phyloP scores from a whole-genome alignment of 2,797 vertebrate genomes.

The Lacerta bilineata region DNA sequence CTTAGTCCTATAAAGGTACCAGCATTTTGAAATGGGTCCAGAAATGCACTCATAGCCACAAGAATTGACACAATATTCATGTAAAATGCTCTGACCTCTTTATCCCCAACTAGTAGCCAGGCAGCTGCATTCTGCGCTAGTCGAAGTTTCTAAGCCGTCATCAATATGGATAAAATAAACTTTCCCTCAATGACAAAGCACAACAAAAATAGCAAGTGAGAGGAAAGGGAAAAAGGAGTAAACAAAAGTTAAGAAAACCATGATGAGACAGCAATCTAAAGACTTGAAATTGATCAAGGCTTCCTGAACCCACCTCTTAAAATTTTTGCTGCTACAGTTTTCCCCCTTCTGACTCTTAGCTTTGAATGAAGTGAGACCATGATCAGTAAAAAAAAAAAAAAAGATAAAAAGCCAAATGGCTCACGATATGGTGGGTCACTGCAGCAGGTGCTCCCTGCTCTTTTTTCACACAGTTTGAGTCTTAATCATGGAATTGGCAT shows the following conservation, averaged over 20 bases:
- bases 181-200: neutral
- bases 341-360: neutral
- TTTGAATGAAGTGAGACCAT: neutral
- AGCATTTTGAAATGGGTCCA: no score
- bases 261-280: neutral
- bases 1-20: no score
- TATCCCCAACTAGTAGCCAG: neutral
- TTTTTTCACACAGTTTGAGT: neutral
- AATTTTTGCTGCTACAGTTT: neutral
- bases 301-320: neutral
- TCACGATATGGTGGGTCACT: neutral
- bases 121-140: neutral
- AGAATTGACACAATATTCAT: no score
- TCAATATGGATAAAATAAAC: neutral
- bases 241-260: neutral
- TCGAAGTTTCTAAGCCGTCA: neutral
- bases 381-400: neutral
- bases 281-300: neutral
- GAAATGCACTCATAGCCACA: no score
- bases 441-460: neutral
- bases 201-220: neutral
- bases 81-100: no score
- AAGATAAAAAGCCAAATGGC: neutral
- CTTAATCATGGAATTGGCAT: slow-evolving; percentile 40
- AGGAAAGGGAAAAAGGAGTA: neutral